Base-by-base conservation (phyloP, 2,797 vertebrate genomes). In the Enoplosus armatus region DNA sequence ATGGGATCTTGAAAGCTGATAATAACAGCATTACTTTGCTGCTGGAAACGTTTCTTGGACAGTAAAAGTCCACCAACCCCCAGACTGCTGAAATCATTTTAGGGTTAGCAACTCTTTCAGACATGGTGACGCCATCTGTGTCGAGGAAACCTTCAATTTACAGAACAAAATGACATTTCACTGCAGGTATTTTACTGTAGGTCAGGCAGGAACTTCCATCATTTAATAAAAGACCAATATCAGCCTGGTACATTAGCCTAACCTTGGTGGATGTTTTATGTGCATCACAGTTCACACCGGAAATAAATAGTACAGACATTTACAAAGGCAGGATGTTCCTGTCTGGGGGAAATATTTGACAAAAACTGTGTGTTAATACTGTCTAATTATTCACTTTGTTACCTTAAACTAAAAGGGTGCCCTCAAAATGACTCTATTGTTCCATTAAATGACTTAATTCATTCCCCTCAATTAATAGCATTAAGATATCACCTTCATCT, bases 141-240 rank as follows among this genome's bases (percentile, higher is more conserved):
- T 47, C 4, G 7, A 18, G 18, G 18, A 29, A 61, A 45, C 35
- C 54, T 66, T 60, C n/a, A 78, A 53, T 72, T 72, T 56, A 58
- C 33, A 64, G 35, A 65, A 33, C 26, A 41, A 18, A 51, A 66
- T 72, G 3, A 60, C 55, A 54, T 79, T 67, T 61, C 12, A 35
- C 54, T 29, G 37, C 35, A 60, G 35, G 27, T 33, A 51, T 61
- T 60, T 45, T n/a, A 59, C 35, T 60, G 18, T 29, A 45, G 47
- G 62, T 22, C 37, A 45, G 48, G 20, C 55, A 66, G 51, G 22
- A 53, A 29, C 29, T n/a, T 20, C 22, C 20, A 20, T 53, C 24
- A 20, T 35, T 73, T 67, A 68, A 63, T 39, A 24, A 33, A 33
- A 66, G 1, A 51, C 10, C 9, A 43, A 16, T 35, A 55, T 64